These are phyloP conservation scores for Venustoraphidia nigricollis DNA, from an alignment of 2,888 invertebrate genomes.

Conservation along the genomic window DNA sequence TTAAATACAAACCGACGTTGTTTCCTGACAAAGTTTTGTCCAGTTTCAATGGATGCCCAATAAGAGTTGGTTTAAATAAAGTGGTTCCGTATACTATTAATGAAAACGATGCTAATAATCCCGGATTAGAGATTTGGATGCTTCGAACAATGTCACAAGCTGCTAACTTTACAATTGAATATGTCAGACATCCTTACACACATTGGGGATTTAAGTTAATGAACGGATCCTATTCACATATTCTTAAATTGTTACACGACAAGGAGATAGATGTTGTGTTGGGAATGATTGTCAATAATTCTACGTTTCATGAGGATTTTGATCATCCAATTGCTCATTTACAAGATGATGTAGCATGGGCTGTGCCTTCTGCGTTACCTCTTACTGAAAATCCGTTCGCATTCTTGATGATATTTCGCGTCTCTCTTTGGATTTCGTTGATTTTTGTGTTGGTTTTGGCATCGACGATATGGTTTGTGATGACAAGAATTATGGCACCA, in stretches of 20 bases:
- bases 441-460: constrained; percentile 19
- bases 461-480: neutral
- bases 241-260: constrained; percentile 26
- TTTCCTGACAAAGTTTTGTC: constrained; percentile 4
- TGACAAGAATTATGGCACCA: neutral
- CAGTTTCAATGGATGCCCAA: constrained; percentile 4
- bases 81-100: neutral
- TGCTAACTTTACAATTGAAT: neutral
- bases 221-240: constrained; percentile 31
- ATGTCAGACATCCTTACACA: neutral
- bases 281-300: constrained; percentile 41
- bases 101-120: neutral
- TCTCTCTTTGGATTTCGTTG: constrained; percentile 30
- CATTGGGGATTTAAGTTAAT: constrained; percentile 28
- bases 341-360: constrained; percentile 38
- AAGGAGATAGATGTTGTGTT: constrained; percentile 30
- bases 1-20: neutral
- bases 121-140: constrained; percentile 1
- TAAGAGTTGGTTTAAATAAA: neutral
- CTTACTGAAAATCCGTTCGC: constrained; percentile 33
- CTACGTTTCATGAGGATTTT: constrained; percentile 36
- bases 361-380: constrained; percentile 29
- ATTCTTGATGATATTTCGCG: constrained; percentile 30
- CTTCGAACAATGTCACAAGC: neutral
- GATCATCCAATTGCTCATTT: constrained; percentile 35